Evolutionary conservation across 2,113 vertebrate species (phyloP).

Genomic region (Otus sunia): DNA sequence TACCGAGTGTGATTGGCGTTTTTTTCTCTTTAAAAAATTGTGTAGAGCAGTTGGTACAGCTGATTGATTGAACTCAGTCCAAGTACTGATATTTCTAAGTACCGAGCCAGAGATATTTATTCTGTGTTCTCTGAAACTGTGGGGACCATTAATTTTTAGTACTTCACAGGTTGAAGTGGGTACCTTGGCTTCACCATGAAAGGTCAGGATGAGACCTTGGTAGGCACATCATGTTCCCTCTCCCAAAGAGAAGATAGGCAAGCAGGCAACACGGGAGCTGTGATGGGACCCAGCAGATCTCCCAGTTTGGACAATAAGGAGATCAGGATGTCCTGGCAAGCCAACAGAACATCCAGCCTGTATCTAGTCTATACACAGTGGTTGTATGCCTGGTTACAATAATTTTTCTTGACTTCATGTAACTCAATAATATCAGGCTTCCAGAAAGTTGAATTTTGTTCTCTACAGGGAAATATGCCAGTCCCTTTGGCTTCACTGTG

Average conservation of each 20-base stretch:
- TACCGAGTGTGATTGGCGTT: background rate
- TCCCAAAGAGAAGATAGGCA: background rate
- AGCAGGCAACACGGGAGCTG: background rate
- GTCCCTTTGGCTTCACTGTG: background rate
- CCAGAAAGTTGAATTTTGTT: background rate
- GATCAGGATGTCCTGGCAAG: background rate
- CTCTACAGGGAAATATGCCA: background rate
- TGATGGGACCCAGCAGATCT: background rate
- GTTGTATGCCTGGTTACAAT: background rate
- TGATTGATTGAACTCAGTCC: conserved; percentile 33
- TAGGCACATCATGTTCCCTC: background rate
- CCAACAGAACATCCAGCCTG: background rate
- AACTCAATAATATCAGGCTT: background rate
- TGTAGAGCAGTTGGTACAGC: conserved; percentile 39
- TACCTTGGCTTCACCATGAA: background rate
- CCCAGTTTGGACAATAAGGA: background rate
- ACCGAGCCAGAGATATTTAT: background rate
- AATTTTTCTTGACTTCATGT: background rate
- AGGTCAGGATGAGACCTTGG: background rate
- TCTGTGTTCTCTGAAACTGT: background rate
- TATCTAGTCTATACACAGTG: background rate
- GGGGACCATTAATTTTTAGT: background rate
- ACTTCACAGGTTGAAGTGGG: background rate
- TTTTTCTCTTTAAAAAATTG: background rate
- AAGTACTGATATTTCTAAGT: conserved; percentile 18